Percentiles rank a stretch among this genome's conserved stretches.
phyloP scores from a whole-genome alignment of 1,140 invertebrate species.

The Polypedilum vanderplanki region DNA sequence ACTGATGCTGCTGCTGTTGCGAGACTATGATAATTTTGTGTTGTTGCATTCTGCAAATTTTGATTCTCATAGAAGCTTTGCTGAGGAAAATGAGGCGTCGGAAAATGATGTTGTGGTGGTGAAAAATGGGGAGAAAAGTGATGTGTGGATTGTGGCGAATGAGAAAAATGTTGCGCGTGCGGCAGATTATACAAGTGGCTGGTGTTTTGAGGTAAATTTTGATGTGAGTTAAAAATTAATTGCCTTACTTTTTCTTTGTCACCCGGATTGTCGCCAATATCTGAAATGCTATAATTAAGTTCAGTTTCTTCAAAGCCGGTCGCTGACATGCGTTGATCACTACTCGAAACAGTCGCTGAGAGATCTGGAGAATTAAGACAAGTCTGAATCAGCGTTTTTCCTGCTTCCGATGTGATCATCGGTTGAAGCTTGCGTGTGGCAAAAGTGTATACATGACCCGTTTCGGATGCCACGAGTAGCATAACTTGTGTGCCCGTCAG shows the following conservation, averaged over 20 bases:
- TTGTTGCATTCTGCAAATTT: constrained; percentile 8
- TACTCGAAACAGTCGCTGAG: constrained; percentile 60
- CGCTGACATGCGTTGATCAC: constrained; percentile 94
- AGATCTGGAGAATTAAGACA: constrained; percentile 97
- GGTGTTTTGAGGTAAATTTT: constrained; percentile 36
- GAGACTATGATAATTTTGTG: constrained; percentile 23
- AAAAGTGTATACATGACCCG: constrained; percentile 99
- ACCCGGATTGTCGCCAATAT: constrained; percentile 40
- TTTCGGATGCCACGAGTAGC: constrained; percentile 91
- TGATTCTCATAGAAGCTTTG: constrained; percentile 24
- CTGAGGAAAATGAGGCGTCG: constrained; percentile 19
- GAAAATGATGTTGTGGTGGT: constrained; percentile 23
- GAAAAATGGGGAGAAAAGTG: constrained; percentile 25
- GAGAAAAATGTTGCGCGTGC: constrained; percentile 41
- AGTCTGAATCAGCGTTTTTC: constrained; percentile 96
- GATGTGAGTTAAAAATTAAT: constrained; percentile 66
- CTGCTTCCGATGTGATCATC: constrained; percentile 98
- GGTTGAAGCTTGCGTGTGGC: constrained; percentile 97
- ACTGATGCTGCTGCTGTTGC: constrained; percentile 3
- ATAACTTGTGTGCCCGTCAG: constrained; percentile 99
- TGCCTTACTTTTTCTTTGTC: constrained; percentile 94
- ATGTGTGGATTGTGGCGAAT: constrained; percentile 37
- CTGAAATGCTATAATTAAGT: constrained; percentile 91
- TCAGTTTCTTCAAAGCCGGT: constrained; percentile 98
- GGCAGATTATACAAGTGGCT: constrained; percentile 40